Base-by-base conservation (phyloP, 1,140 invertebrate species). In the Bombus pascuorum region DNA sequence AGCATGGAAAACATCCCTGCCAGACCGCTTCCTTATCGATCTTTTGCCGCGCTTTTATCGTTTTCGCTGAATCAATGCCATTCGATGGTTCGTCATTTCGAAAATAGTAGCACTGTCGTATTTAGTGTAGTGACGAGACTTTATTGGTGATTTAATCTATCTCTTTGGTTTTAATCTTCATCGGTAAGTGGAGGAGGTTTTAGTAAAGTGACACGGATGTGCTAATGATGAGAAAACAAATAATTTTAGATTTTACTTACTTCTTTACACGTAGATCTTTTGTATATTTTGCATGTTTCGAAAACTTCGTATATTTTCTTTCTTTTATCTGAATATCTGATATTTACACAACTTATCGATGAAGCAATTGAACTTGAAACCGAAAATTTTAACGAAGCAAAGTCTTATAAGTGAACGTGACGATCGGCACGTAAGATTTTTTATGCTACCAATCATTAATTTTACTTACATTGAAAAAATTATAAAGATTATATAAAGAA, bases 1-100 rank as follows among this genome's bases (percentile, higher is more conserved):
- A 28, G 44, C 15, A 39, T 73, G 62, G 65, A 83, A 59, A 70
- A 78, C 42, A 59, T 81, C 44, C 10, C 8, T 39, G 13, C 47
- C 47, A 53, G 57, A 5, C 47, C 25, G 65, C 32, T 81, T 75
- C n/a, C 79, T 72, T 85, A 80, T 77, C 74, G 73, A 62, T 57
- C 57, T 73, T 28, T 47, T 22, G 32, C 28, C 32, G 37, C 12
- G 3, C 25, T 59, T 77, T 77, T 62, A 62, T 62, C 37, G 37
- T 83, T 76, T 76, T n/a, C 47, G 5, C 15, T 32, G 25, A 74
- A 74, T 42, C 32, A n/a, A 39, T 39, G 8, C 25, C 9, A 32
- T 78, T 42, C 4, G 9, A 12, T 10, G 8, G 18, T 4, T 42
- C 32, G 32, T 12, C 13, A 22, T 9, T 66, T 44, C 13, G 15